These are phyloP conservation scores for Teleopsis dalmanni DNA, from an alignment of 1,140 invertebrate genomes.

Conservation along the genomic window DNA sequence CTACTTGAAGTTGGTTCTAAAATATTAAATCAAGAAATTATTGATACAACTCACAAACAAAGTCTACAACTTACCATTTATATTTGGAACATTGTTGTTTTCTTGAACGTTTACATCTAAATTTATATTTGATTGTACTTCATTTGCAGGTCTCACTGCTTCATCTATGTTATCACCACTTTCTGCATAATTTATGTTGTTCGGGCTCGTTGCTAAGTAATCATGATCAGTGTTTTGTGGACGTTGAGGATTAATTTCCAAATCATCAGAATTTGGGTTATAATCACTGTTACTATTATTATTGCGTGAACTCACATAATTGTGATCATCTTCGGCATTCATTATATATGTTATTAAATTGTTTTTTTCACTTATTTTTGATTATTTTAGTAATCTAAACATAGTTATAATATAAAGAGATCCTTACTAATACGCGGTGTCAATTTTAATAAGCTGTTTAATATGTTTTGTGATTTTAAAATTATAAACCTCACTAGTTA, in stretches of 20 bases:
- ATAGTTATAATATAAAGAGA: no score
- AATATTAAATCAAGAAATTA: no score
- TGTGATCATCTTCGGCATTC: no score
- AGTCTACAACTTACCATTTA: neutral
- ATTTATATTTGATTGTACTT: neutral
- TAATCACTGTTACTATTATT: neutral
- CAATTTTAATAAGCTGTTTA: no score
- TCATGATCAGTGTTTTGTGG: constrained; percentile 1
- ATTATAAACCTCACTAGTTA: no score
- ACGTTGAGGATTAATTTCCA: neutral
- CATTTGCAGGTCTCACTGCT: neutral
- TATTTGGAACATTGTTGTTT: neutral
- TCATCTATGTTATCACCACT: neutral
- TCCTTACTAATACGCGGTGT: no score
- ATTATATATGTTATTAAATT: no score
- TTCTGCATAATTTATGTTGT: neutral
- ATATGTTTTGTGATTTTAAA: no score
- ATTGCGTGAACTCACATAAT: neutral
- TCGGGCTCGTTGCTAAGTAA: neutral
- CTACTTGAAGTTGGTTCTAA: no score
- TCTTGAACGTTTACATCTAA: neutral
- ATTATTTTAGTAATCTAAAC: no score
- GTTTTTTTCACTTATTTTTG: no score
- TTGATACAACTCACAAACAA: neutral
- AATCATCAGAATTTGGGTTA: neutral